Conservation (phyloP, 2,797 vertebrate genomes). For the Varecia variegata region DNA sequence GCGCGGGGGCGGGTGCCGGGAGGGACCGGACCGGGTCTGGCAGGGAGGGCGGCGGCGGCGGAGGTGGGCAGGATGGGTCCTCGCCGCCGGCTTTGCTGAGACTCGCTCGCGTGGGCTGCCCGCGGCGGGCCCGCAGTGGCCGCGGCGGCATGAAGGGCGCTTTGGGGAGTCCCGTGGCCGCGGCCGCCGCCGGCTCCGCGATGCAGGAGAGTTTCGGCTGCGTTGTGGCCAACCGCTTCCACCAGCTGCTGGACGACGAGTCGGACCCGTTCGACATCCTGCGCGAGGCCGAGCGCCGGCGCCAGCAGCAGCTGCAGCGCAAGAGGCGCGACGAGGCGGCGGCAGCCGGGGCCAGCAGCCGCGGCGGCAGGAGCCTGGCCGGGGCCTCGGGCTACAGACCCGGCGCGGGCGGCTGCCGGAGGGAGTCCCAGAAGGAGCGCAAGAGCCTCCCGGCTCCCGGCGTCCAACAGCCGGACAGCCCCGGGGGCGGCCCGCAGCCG, state of each 20-base stretch:
- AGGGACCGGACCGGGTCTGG: background rate
- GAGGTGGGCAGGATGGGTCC: slow-evolving; percentile 48
- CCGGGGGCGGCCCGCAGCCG: background rate
- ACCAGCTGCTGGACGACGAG: slow-evolving; percentile 92
- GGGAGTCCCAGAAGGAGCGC: slow-evolving; percentile 89
- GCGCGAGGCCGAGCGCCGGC: slow-evolving; percentile 83
- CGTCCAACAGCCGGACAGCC: slow-evolving; percentile 41
- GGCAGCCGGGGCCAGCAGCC: slow-evolving; percentile 50
- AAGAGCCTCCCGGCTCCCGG: slow-evolving; percentile 53
- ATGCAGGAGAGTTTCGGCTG: slow-evolving; percentile 90
- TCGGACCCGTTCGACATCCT: slow-evolving; percentile 93
- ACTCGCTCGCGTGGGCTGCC: background rate
- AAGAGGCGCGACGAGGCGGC: slow-evolving; percentile 74
- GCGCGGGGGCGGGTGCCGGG: background rate
- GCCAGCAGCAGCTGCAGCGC: slow-evolving; percentile 79
- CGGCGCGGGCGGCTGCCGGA: slow-evolving; percentile 76
- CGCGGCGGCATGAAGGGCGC: slow-evolving; percentile 76
- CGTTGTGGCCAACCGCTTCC: slow-evolving; percentile 92
- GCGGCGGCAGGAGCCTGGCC: slow-evolving; percentile 54
- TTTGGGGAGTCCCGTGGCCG: slow-evolving; percentile 67
- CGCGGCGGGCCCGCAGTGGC: slow-evolving; percentile 10
- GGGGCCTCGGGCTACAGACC: slow-evolving; percentile 35
- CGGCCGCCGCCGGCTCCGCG: slow-evolving; percentile 68
- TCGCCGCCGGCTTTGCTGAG: background rate
- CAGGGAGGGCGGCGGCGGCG: background rate